Evolutionary conservation across 2,113 vertebrate genomes (phyloP), one percentile per base, ranked within the genome.

Genomic region (Lagopus muta): DNA sequence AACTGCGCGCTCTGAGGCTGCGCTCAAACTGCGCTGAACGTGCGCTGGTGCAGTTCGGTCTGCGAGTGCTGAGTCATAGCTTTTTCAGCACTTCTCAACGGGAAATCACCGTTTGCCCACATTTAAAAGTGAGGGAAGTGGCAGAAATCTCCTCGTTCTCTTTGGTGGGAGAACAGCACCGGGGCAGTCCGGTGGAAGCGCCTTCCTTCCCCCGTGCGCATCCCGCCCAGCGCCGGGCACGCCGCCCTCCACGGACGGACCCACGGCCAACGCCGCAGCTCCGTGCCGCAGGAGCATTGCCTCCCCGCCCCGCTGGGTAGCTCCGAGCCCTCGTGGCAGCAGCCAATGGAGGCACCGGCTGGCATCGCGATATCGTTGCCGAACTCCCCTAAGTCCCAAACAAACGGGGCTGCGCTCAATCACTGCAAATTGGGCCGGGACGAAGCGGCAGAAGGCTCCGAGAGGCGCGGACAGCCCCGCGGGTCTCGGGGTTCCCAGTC

Each of bases 331-430:
- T 75, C 71, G 52, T 57, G 86, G 13, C 30, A 11, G 60, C 90
- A 94, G 90, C 90, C 83, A 86, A 72, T 88, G 86, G 83, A 71
- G 27, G n/a, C 62, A 9, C 55, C 65, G 92, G 34, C 36, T 86
- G 75, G 66, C 79, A 47, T 64, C 21, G 19, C 22, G 40, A 71
- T 54, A 70, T 5, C 48, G 48, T 75, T 66, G 20, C 58, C 75
- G 92, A 81, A 77, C 86, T 28, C 43, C 47, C 5, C 52, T 84
- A 78, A 86, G 79, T 80, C 92, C 90, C 75, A 38, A 3, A 8
- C 28, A 65, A 81, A 11, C 17, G 82, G n/a, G 48, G 72, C 30
- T n/a, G 55, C 18, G 18, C 86, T 76, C 70, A 45, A 2, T 70
- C 20, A 11, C 81, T 82, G 67, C 89, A 92, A 36, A 82, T 76